Conservation (phyloP, 1,140 invertebrate species). For the Psix sp. region DNA sequence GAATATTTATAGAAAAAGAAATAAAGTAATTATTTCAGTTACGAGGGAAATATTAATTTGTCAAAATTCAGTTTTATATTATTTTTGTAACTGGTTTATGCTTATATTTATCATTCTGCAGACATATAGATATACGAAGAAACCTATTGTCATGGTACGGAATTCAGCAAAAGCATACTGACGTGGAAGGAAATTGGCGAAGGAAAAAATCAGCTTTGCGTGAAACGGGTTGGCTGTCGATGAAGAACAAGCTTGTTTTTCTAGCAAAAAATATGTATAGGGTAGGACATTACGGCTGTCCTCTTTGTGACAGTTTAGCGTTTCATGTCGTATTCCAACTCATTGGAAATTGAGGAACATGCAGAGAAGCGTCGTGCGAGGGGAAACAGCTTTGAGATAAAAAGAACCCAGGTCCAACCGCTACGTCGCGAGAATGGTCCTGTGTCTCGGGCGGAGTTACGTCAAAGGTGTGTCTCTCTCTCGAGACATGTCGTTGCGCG, state of each 20-base stretch:
- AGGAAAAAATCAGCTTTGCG: slow-evolving; percentile 57
- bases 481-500: slow-evolving; percentile 51
- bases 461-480: slow-evolving; percentile 61
- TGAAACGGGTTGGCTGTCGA: slow-evolving; percentile 51
- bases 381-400: slow-evolving; percentile 74
- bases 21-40: too few species aligned
- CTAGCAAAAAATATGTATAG: slow-evolving; percentile 51
- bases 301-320: slow-evolving; percentile 76
- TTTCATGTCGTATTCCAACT: slow-evolving; percentile 77
- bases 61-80: too few species aligned
- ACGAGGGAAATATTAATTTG: too few species aligned
- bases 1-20: too few species aligned
- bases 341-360: slow-evolving; percentile 77
- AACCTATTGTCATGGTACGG: slow-evolving; percentile 25
- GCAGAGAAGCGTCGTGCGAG: slow-evolving; percentile 63
- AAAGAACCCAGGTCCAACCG: slow-evolving; percentile 66
- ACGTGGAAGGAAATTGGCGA: slow-evolving; percentile 53
- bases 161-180: slow-evolving; percentile 51
- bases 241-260: slow-evolving; percentile 46
- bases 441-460: slow-evolving; percentile 46
- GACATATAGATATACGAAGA: slow-evolving; percentile 15
- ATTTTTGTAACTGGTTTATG: too few species aligned
- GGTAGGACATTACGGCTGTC: slow-evolving; percentile 62
- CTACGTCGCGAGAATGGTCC: slow-evolving; percentile 60
- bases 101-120: too few species aligned